Evolutionary conservation across 2,888 invertebrate species (phyloP), one percentile per base, ranked within the genome.

Genomic region (Choristoneura rosaceana): DNA sequence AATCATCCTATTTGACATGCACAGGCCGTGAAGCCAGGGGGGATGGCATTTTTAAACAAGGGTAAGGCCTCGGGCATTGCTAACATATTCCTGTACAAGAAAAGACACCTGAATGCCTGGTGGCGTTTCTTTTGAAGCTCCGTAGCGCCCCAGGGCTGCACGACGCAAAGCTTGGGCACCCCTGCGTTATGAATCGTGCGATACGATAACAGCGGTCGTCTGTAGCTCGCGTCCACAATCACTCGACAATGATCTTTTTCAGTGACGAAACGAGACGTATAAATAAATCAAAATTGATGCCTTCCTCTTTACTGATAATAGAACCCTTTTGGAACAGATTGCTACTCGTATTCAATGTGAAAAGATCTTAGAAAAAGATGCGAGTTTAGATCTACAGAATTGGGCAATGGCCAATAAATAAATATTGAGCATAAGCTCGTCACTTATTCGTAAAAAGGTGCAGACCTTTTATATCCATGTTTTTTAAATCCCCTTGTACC

Each of bases 301-400:
- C 73, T 69, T 68, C 73, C 67, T 69, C 73, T 62, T 69, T 69
- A 69, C 45, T 50, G 69, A 73, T 69, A 73, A 63, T 45, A 59
- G 41, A 62, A 55, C 43, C 60, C 55, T 63, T 68, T 62, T 62
- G 14, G 45, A 55, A 69, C 62, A 43, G 10, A 62, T 15, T n/a
- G 50, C 61, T 60, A n/a, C n/a, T n/a, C n/a, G n/a, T n/a, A 10
- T 60, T 71, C 47, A 63, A 59, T 45, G 66, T 12, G 45, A 25
- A 41, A 45, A 25, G 25, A 25, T 25, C 25, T 25, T 25, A 25
- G 25, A 2, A 25, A 25, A 25, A 41, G n/a, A 52, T 17, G 17
- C 55, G 55, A 25, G 52, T 52, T 25, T 5, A 25, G 10, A 12
- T 55, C 4, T 0, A 25, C 25, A 2, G 25, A 25, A 25, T 25